Evolutionary conservation across 2,888 invertebrate genomes (phyloP).

Genomic region (Drosophila niveifrons): DNA sequence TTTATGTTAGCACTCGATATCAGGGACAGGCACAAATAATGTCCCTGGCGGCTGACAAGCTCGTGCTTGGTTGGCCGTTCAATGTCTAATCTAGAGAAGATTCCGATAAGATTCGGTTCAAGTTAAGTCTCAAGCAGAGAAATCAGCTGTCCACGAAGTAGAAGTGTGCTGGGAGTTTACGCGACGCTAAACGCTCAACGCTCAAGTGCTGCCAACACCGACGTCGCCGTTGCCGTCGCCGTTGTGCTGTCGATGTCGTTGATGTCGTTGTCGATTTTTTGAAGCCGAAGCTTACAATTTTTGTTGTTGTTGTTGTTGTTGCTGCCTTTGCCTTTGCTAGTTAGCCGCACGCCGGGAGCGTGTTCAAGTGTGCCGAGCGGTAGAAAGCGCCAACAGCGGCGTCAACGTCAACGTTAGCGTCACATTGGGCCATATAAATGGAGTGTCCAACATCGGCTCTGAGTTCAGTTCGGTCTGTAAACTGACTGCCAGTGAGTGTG

Average conservation of each 20-base stretch:
- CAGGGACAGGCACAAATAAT: constrained; percentile 29
- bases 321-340: constrained; percentile 3
- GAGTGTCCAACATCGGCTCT: constrained; percentile 70
- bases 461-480: constrained; percentile 80
- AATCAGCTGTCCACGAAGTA: constrained; percentile 46
- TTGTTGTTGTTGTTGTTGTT: too few relatives aligned
- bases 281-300: constrained; percentile 25
- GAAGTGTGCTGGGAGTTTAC: constrained; percentile 47
- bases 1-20: background rate
- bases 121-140: constrained; percentile 27
- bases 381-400: constrained; percentile 46
- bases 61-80: constrained; percentile 26
- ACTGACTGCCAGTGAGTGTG: constrained; percentile 67
- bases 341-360: constrained; percentile 46
- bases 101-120: constrained; percentile 61
- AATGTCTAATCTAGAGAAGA: constrained; percentile 61
- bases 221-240: constrained; percentile 1
- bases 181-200: constrained; percentile 4
- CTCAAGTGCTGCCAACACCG: constrained; percentile 43
- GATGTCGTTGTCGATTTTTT: background rate
- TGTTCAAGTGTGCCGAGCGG: constrained; percentile 49
- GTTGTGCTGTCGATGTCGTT: background rate
- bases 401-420: background rate
- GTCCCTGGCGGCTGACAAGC: constrained; percentile 42
- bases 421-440: constrained; percentile 71